phyloP scores from a whole-genome alignment of 2,888 invertebrate genomes.

The Dioctria rufipes region DNA sequence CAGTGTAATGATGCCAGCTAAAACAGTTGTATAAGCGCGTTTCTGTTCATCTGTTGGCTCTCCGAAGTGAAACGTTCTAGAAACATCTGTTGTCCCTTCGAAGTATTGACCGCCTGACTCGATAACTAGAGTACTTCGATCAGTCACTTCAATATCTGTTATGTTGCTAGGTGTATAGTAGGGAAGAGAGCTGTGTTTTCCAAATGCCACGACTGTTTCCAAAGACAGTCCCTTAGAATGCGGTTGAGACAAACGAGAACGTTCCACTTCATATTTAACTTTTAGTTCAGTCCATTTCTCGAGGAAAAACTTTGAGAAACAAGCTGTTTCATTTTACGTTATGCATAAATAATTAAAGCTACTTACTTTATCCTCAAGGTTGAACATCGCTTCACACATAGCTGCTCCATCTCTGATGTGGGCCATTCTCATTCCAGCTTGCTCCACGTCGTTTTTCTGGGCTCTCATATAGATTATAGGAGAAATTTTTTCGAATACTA shows the following conservation, averaged over 20 bases:
- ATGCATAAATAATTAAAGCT: slow-evolving; percentile 47
- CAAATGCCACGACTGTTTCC: slow-evolving; percentile 89
- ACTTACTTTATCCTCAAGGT: slow-evolving; percentile 78
- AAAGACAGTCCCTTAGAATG: slow-evolving; percentile 84
- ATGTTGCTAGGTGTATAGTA: slow-evolving; percentile 82
- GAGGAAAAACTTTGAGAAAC: slow-evolving; percentile 67
- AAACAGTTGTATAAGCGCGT: slow-evolving; percentile 87
- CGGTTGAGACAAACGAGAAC: slow-evolving; percentile 82
- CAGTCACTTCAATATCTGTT: slow-evolving; percentile 80
- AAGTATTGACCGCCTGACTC: slow-evolving; percentile 97
- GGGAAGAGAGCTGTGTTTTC: slow-evolving; percentile 88
- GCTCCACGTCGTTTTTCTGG: slow-evolving; percentile 86
- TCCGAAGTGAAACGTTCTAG: slow-evolving; percentile 91
- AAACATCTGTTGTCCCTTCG: slow-evolving; percentile 95
- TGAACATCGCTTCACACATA: slow-evolving; percentile 87
- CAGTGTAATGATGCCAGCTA: slow-evolving; percentile 83
- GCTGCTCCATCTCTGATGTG: slow-evolving; percentile 92
- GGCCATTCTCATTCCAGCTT: slow-evolving; percentile 85
- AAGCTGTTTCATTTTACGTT: slow-evolving; percentile 5
- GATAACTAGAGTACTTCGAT: slow-evolving; percentile 86
- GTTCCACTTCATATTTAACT: slow-evolving; percentile 80
- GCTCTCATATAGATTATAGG: slow-evolving; percentile 91
- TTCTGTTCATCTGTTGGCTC: slow-evolving; percentile 80
- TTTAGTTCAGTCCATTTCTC: slow-evolving; percentile 80
- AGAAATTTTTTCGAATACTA: slow-evolving; percentile 78